Evolutionary conservation across 1,140 invertebrate genomes (phyloP).

Genomic region (Theocolax elegans): DNA sequence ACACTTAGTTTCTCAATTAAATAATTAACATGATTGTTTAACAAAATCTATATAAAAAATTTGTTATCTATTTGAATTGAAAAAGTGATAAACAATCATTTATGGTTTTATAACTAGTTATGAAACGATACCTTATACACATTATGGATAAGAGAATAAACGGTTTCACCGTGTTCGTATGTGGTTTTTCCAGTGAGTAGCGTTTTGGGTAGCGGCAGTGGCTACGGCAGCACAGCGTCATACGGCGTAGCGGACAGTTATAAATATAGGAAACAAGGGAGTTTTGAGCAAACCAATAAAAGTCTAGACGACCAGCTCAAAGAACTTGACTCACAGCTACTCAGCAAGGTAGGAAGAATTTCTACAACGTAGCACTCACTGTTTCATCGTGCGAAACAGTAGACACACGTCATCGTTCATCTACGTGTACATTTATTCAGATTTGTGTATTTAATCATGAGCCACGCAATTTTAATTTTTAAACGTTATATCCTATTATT

Average conservation of each 20-base stretch:
- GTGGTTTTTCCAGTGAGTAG: constrained; percentile 68
- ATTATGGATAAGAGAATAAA: too few relatives aligned
- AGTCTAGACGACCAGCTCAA: constrained; percentile 85
- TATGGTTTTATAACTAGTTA: too few relatives aligned
- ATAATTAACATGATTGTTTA: too few relatives aligned
- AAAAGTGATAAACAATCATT: too few relatives aligned
- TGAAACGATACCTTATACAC: too few relatives aligned
- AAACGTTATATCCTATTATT: constrained; percentile 22
- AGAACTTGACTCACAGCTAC: constrained; percentile 79
- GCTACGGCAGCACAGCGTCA: constrained; percentile 72
- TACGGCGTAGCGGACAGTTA: constrained; percentile 71
- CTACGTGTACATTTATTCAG: constrained; percentile 18
- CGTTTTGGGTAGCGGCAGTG: constrained; percentile 69
- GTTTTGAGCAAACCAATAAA: constrained; percentile 80
- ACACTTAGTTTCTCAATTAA: too few relatives aligned
- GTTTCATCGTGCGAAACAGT: constrained; percentile 30
- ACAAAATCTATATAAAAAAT: too few relatives aligned
- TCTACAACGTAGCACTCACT: constrained; percentile 52
- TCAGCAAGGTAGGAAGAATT: constrained; percentile 76
- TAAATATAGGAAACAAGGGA: constrained; percentile 72
- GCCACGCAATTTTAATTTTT: constrained; percentile 17
- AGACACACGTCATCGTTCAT: constrained; percentile 25
- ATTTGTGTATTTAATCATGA: constrained; percentile 17
- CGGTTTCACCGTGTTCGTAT: too few relatives aligned
- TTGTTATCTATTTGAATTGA: too few relatives aligned